Base-by-base conservation (phyloP, 2,888 invertebrate species). In the Toxonevra muliebris region DNA sequence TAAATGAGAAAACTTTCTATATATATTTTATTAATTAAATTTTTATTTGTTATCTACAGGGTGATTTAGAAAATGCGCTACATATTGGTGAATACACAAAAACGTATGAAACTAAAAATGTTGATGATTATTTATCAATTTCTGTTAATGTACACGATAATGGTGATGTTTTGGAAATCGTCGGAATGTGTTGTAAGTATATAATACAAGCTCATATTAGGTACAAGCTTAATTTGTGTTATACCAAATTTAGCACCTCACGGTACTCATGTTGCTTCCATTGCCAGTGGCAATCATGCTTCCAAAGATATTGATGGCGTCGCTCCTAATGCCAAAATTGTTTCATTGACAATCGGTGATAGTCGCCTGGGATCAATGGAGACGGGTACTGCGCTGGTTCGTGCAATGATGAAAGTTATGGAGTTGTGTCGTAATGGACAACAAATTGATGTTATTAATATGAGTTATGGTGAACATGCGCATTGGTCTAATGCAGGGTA, bases 261-360 rank as follows among this genome's bases (percentile, higher is more conserved):
- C 85, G 99, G 98, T 40, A 98, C 98, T 0, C 98, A 99, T 84
- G 99, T 99, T 5, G 96, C 98, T 0, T 94, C 96, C 10, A 99
- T 99, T 76, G 95, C 98, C 1, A 91, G 97, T 1, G 98, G 95
- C 0, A 93, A 95, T 65, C 90, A 91, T 73, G 91, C 93, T 30
- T 90, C 90, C 65, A 93, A 95, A 0, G 95, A 96, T 76, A 88
- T 91, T 73, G 96, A 97, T 86, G 99, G 99, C 2, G 90, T 98
- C 0, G 98, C 98, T 0, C 98, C 98, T 0, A 98, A 98, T 43
- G 98, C 98, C 2, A 94, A 95, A 86, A 90, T 98, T 65, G 89
- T 98, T 48, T 96, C 97, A 0, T 87, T 98, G 59, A 93, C 94
- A 42, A 96, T 99, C 71, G 95, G 97, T n/a, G 98, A 98, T 87